Evolutionary conservation across 2,888 invertebrate species (phyloP).

Genomic region (Griposia aprilina): DNA sequence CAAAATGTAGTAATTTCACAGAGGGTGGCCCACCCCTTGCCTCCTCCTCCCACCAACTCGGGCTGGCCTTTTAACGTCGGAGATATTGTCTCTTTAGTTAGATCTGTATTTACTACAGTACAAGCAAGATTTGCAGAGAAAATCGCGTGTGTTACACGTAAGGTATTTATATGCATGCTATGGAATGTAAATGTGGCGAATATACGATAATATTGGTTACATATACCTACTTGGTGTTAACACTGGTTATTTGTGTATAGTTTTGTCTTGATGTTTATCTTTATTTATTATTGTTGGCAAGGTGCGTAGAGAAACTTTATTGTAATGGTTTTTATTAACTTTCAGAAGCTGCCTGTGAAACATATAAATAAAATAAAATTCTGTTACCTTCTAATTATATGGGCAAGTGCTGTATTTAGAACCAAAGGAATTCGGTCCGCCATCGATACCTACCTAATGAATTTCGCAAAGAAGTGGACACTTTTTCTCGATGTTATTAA

Average conservation of each 20-base stretch:
- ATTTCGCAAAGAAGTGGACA: too few relatives aligned
- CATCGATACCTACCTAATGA: too few relatives aligned
- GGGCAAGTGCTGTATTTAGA: neutral
- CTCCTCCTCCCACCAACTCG: slow-evolving; percentile 79
- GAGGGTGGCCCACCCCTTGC: slow-evolving; percentile 77
- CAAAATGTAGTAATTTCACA: slow-evolving; percentile 90
- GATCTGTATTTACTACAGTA: slow-evolving; percentile 88
- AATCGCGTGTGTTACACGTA: slow-evolving; percentile 56
- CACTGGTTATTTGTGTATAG: slow-evolving; percentile 22
- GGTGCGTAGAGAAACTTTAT: neutral
- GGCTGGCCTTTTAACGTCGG: slow-evolving; percentile 90
- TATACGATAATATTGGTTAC: slow-evolving; percentile 54
- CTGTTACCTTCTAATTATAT: neutral
- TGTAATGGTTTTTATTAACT: slow-evolving; percentile 12
- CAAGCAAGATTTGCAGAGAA: slow-evolving; percentile 78
- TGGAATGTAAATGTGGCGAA: slow-evolving; percentile 45
- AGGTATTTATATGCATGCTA: slow-evolving; percentile 30
- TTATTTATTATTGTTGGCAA: slow-evolving; percentile 41
- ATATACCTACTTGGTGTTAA: slow-evolving; percentile 20
- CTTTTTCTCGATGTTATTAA: too few relatives aligned
- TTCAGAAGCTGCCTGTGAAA: neutral
- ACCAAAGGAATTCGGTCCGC: too few relatives aligned
- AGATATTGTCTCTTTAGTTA: slow-evolving; percentile 90
- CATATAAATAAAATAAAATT: neutral
- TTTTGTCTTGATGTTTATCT: slow-evolving; percentile 48